Base-by-base conservation (phyloP, 2,113 vertebrate species). In the Misgurnus anguillicaudatus region DNA sequence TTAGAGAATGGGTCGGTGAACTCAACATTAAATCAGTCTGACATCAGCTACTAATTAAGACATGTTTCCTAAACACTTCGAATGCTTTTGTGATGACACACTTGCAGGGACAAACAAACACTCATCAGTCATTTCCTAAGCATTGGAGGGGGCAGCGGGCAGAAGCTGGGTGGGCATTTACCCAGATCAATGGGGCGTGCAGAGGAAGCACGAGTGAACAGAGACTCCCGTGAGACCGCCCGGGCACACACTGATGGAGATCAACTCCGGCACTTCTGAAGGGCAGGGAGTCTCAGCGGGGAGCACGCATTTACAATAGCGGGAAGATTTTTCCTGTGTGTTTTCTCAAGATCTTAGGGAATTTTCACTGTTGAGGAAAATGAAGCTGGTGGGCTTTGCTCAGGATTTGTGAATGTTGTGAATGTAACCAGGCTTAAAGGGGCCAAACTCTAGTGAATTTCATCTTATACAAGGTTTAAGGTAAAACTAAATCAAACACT, bases 141-240 rank as follows among this genome's bases (percentile, higher is more conserved):
- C 4, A 36, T 45, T 24, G 24, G 47, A 70, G 41, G 45, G 45
- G 71, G 70, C 67, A 51, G 24, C 47, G 62, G 72, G 62, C 57
- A 67, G 58, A 74, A 48, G 71, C 55, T 65, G 71, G 3, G 78
- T 51, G 75, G 72, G 51, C 80, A 69, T 78, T 80, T 85, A 72
- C 51, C 31, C 83, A 63, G 62, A 79, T 82, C 72, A 64, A 48
- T 82, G 80, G 77, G 67, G 76, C 53, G 36, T 81, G 79, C 31
- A 78, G 58, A 65, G 58, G 75, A 47, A 81, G 64, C n/a, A 53
- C 19, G 21, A 62, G 75, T 63, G 57, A 71, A 69, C 74, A 7
- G 70, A 57, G 69, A 81, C 39, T 21, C 65, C 57, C n/a, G 3
- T 7, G 24, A 41, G 75, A 72, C 41, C 62, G 17, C 42, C 51